Base-by-base conservation (phyloP, 1,140 invertebrate genomes). In the Drosophila punjabiensis region DNA sequence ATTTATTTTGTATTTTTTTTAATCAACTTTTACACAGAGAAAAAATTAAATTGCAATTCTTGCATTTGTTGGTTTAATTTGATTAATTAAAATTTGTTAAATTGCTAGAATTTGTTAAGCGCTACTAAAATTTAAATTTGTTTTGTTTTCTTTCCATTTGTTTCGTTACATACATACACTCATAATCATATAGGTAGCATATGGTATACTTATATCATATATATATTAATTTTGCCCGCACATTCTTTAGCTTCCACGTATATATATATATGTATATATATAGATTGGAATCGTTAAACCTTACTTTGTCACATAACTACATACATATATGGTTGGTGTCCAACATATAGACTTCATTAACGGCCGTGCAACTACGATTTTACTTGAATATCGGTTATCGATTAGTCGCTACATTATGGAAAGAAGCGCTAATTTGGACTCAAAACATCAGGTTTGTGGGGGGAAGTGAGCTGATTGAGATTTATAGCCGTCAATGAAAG, bases 21-120 rank as follows among this genome's bases (percentile, higher is more conserved):
- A 85, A 55, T 89, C 82, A 90, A 90, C 86, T 90, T 90, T 90
- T 90, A 90, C 86, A 90, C 86, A 90, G 86, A 89, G 86, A 90
- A 85, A 81, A 81, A 89, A 79, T 89, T 69, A 82, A 84, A 82
- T 88, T 90, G 79, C 82, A 90, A 62, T 82, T 80, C 45, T 90
- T 90, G 81, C 70, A 76, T 85, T 90, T 81, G 74, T 78, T 84
- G 76, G 70, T 81, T 74, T 85, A 80, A 86, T 90, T 89, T 90
- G 86, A 90, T 90, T 89, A 90, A 90, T 89, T 86, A 89, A 89
- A 89, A 89, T 89, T 89, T 89, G 86, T 89, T 89, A 90, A 89
- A 85, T 89, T 89, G 86, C 86, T 89, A 89, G 86, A 89, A 89
- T 89, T 89, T 89, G 86, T 89, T 89, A 90, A 90, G 86, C 86